These are phyloP conservation scores for Patella ulyssiponensis DNA, from an alignment of 2,888 invertebrate genomes.

Conservation along the genomic window DNA sequence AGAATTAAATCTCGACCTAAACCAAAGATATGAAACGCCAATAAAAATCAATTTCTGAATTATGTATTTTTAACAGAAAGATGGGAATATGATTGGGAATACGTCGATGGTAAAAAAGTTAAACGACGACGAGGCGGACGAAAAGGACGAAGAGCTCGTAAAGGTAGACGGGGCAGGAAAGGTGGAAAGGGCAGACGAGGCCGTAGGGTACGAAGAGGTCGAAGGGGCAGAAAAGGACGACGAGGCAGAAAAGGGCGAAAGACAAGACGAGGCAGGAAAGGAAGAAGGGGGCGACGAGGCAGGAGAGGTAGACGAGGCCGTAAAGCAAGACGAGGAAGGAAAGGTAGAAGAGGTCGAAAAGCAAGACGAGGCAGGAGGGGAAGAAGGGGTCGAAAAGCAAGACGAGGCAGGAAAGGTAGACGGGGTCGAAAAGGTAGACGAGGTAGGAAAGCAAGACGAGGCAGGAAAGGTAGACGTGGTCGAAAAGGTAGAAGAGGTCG, in stretches of 20 bases:
- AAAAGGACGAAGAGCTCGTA: neutral
- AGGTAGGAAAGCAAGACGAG: neutral
- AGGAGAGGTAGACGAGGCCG: neutral
- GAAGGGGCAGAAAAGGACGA: neutral
- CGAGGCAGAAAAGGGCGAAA: neutral
- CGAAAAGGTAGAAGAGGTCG: neutral
- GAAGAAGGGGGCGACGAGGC: neutral
- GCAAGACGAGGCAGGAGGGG: neutral
- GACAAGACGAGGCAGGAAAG: neutral
- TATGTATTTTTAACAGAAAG: too few species aligned
- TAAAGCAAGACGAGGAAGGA: neutral
- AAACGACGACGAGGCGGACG: neutral
- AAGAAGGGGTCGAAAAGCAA: neutral
- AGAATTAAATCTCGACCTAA: too few species aligned
- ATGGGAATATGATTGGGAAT: conserved; percentile 4
- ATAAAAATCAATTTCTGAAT: too few species aligned
- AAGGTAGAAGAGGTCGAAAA: neutral
- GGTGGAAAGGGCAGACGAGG: neutral
- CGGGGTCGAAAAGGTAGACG: neutral
- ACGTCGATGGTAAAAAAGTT: neutral
- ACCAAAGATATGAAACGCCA: too few species aligned
- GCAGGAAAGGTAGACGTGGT: neutral
- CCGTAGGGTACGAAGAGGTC: neutral
- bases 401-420: neutral
- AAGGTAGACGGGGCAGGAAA: neutral